Conservation (phyloP, 2,797 vertebrate genomes). For the Argyrosomus regius region DNA sequence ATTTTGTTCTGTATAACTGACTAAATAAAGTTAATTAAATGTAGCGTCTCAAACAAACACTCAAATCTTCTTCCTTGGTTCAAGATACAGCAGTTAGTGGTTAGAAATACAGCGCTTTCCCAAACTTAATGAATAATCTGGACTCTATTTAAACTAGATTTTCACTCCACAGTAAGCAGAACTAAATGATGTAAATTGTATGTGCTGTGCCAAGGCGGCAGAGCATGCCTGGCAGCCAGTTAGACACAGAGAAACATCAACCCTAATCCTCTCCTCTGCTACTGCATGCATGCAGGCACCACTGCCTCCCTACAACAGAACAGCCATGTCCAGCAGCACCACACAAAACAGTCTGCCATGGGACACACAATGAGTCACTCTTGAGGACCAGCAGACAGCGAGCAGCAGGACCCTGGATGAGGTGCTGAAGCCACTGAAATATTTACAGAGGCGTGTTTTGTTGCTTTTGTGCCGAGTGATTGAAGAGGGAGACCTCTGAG, state of each 20-base stretch:
- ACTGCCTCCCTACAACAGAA: conserved; percentile 73
- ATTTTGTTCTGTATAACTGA: conserved; percentile 5
- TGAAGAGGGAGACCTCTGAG: conserved; percentile 65
- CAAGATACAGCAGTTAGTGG: background rate
- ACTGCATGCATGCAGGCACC: conserved; percentile 76
- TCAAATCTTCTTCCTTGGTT: background rate
- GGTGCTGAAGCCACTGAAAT: conserved; percentile 80
- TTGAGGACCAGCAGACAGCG: conserved; percentile 76
- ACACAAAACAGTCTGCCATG: conserved; percentile 66
- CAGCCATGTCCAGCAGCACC: conserved; percentile 72
- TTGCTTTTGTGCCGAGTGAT: conserved; percentile 82
- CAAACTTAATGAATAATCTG: conserved; percentile 33
- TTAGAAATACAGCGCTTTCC: conserved; percentile 2
- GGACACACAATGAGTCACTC: conserved; percentile 75
- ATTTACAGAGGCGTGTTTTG: conserved; percentile 83
- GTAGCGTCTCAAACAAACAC: conserved; percentile 18
- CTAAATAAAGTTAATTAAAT: conserved; percentile 39
- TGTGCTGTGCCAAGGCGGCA: conserved; percentile 60
- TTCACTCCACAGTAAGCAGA: conserved; percentile 52
- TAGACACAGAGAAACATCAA: conserved; percentile 75
- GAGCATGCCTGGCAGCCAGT: conserved; percentile 76
- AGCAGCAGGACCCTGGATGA: conserved; percentile 76
- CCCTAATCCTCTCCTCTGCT: conserved; percentile 70
- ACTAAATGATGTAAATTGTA: conserved; percentile 76
- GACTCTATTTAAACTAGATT: conserved; percentile 51